Conservation (phyloP, 2,888 invertebrate species). For the Mesoligia furuncula region DNA sequence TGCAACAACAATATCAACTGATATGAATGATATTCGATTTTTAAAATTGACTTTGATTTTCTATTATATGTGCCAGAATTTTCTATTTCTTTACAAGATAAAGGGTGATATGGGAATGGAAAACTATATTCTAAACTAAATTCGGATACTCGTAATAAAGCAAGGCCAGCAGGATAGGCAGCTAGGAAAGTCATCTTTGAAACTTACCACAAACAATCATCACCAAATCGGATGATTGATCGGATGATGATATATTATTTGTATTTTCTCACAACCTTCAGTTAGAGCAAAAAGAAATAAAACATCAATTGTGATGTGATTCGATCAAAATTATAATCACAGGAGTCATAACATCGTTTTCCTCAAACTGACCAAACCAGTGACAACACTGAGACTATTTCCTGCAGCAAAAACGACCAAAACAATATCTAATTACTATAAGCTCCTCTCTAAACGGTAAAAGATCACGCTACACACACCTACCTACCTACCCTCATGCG, state of each 20-base stretch:
- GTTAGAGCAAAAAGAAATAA: background rate
- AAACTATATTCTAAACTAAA: background rate
- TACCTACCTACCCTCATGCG: constrained; percentile 41
- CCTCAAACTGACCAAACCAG: background rate
- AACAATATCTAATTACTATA: constrained; percentile 25
- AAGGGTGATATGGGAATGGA: too few relatives aligned
- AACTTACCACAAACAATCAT: background rate
- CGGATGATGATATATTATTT: too few relatives aligned
- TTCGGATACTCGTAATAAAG: background rate
- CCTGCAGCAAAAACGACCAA: background rate
- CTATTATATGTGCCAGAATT: too few relatives aligned
- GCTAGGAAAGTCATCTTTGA: background rate
- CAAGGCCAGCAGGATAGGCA: background rate
- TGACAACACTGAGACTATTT: background rate
- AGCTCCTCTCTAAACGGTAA: constrained; percentile 31
- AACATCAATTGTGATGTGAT: background rate
- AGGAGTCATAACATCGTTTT: background rate
- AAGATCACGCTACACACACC: constrained; percentile 28
- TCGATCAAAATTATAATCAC: background rate
- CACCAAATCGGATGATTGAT: background rate
- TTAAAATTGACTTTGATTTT: too few relatives aligned
- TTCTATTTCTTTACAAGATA: too few relatives aligned
- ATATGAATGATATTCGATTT: background rate
- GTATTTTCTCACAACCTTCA: too few relatives aligned
- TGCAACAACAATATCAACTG: background rate